Evolutionary conservation across 2,888 invertebrate genomes (phyloP), one percentile per base, ranked within the genome.

Genomic region (Drosophila aldrichi): DNA sequence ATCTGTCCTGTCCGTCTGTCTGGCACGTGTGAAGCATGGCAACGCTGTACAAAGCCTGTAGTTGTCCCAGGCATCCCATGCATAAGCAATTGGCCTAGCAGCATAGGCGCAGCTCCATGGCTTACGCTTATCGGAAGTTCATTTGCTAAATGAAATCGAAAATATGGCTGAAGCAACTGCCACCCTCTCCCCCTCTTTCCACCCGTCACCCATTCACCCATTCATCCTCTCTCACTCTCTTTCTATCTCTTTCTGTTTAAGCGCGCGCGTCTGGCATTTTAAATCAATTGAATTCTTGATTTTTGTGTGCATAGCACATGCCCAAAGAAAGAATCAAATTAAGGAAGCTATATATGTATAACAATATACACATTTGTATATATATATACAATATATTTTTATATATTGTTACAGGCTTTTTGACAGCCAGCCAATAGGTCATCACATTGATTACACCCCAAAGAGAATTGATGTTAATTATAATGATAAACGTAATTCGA

Each of bases 151-250:
- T 82, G 74, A 79, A 77, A 85, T 59, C 70, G 77, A 87, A 81
- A 98, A 98, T 94, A 98, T 94, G 98, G 54, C 46, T 61, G 22
- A 70, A 41, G 20, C 18, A 55, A 16, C 14, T 25, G 12, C 3
- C 12, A 2, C 18, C 32, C 14, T 6, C 32, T 10, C 29, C 0
- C 10, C 10, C 10, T n/a, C 20, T 22, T 22, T 6, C n/a, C n/a
- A 5, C 2, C 29, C 29, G 7, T 29, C 29, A 8, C 2, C 20
- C 20, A 1, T 22, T 7, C 29, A 1, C 16, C 2, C 16, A 1
- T 22, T 6, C 10, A n/a, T 36, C 10, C 32, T 14, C 34, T 34
- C 32, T 25, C 12, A 1, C n/a, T 3, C 22, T 3, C 16, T 6
- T 6, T n/a, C 22, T 22, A 9, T 22, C 9, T 32, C 12, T 18